Percentiles rank a stretch among this genome's conserved stretches.
phyloP scores from a whole-genome alignment of 2,797 vertebrate genomes.

The Salmo trutta region DNA sequence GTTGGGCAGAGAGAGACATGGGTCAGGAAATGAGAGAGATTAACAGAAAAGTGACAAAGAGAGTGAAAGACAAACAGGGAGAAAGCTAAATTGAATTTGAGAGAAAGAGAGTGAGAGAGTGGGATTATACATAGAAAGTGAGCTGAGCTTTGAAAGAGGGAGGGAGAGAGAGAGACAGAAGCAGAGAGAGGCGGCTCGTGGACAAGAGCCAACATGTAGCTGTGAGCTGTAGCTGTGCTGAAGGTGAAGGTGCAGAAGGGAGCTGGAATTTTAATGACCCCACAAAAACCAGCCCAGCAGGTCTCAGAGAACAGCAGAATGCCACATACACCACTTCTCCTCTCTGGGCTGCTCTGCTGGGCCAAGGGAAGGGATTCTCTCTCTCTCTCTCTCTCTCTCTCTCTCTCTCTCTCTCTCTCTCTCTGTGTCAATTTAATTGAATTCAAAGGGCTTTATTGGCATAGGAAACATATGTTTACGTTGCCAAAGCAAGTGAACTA shows the following conservation, averaged over 20 bases:
- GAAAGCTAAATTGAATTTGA: background rate
- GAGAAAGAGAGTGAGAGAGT: background rate
- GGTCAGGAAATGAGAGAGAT: background rate
- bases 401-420: conserved; percentile 13
- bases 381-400: conserved; percentile 27
- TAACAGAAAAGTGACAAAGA: conserved; percentile 10
- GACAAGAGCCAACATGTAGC: conserved; percentile 70
- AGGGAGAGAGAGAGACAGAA: background rate
- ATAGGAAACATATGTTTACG: no score
- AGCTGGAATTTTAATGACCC: conserved; percentile 71
- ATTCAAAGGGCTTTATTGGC: no score
- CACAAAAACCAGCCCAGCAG: conserved; percentile 74
- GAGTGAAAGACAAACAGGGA: conserved; percentile 15
- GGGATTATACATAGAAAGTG: background rate
- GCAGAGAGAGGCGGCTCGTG: conserved; percentile 26
- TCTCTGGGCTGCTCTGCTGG: background rate
- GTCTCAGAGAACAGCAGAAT: conserved; percentile 68
- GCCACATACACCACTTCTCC: conserved; percentile 61
- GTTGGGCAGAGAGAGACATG: no score
- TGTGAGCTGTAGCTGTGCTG: conserved; percentile 42
- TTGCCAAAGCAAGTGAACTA: no score
- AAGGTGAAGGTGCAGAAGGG: conserved; percentile 46
- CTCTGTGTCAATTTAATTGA: background rate
- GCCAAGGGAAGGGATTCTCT: background rate
- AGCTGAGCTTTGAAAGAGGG: background rate